A percentile compares a stretch with the other conserved stretches of the same genome.
Evolutionary conservation across 2,888 invertebrate genomes (phyloP).

Genomic region (Heliconius ismenius): DNA sequence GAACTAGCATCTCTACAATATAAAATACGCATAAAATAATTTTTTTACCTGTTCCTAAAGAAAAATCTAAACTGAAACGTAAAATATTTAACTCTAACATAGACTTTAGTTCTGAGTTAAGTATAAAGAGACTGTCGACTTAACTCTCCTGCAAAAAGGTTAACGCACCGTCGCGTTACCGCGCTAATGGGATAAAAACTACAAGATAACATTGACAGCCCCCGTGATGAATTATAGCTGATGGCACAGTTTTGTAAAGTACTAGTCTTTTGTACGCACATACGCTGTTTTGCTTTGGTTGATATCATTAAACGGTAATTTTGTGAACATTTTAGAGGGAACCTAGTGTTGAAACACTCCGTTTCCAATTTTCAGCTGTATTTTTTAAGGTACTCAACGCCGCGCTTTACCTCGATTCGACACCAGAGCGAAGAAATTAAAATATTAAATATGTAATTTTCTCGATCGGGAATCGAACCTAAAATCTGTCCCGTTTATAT

Average conservation of each 20-base stretch:
- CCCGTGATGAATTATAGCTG: slow-evolving; percentile 65
- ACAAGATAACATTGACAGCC: slow-evolving; percentile 69
- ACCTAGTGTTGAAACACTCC: too few species aligned
- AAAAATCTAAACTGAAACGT: not conserved
- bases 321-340: too few species aligned
- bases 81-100: not conserved
- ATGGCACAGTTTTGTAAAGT: slow-evolving; percentile 55
- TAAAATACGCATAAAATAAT: not conserved
- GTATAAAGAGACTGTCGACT: not conserved
- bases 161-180: slow-evolving; percentile 55
- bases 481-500: too few species aligned
- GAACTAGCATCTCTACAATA: not conserved
- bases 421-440: too few species aligned
- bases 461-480: too few species aligned
- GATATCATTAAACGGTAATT: too few species aligned
- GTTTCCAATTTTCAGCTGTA: too few species aligned
- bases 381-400: too few species aligned
- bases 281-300: slow-evolving; percentile 44
- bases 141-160: slow-evolving; percentile 61
- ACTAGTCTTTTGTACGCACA: slow-evolving; percentile 42
- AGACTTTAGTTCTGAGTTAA: not conserved
- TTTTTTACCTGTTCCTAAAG: not conserved
- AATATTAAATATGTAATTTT: too few species aligned
- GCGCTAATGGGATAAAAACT: slow-evolving; percentile 65
- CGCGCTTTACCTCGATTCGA: too few species aligned